Conservation (phyloP, 1,140 invertebrate species). For the Diorhabda sublineata region DNA sequence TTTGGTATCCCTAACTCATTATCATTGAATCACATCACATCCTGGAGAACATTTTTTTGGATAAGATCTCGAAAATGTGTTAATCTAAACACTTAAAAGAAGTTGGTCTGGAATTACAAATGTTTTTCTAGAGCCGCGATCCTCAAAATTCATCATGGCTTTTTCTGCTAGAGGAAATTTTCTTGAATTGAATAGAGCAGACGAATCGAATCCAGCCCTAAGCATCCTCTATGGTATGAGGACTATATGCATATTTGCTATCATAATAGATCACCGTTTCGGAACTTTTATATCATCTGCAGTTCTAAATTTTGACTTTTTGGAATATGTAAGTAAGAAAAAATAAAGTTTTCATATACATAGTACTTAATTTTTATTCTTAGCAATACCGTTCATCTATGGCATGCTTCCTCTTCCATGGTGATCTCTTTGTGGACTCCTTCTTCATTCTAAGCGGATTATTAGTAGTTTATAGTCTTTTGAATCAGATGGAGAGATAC, state of each 20-base stretch:
- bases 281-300: constrained; percentile 52
- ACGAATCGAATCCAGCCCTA: constrained; percentile 47
- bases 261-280: constrained; percentile 52
- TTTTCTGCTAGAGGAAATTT: constrained; percentile 51
- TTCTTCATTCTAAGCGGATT: constrained; percentile 62
- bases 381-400: constrained; percentile 40
- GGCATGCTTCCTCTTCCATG: constrained; percentile 52
- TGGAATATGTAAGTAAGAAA: constrained; percentile 48
- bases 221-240: constrained; percentile 52
- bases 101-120: too few relatives aligned
- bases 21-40: too few relatives aligned
- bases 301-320: constrained; percentile 50
- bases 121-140: constrained; percentile 35
- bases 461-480: constrained; percentile 50
- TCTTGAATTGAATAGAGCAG: constrained; percentile 42
- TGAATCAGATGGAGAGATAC: constrained; percentile 50
- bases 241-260: constrained; percentile 51
- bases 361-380: constrained; percentile 25
- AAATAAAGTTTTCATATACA: neutral
- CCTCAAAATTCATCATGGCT: constrained; percentile 44
- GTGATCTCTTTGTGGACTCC: constrained; percentile 60
- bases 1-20: too few relatives aligned
- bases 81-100: too few relatives aligned
- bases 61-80: too few relatives aligned
- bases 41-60: too few relatives aligned